phyloP scores from a whole-genome alignment of 1,140 invertebrate species.

The Pinna nobilis region DNA sequence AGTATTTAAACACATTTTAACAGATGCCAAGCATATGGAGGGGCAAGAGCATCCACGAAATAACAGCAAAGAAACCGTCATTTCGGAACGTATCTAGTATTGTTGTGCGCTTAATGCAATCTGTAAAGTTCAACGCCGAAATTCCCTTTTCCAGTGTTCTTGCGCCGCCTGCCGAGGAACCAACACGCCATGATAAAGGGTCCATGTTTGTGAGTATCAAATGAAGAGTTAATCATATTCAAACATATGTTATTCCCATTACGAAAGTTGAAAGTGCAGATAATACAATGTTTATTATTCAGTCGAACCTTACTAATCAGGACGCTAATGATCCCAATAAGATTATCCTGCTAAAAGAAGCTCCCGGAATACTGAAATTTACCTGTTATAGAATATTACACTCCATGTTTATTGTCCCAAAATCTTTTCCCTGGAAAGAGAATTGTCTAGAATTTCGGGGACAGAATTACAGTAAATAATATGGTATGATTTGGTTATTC shows the following conservation, averaged over 20 bases:
- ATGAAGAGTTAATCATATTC: too few species aligned
- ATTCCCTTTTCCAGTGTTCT: constrained; percentile 92
- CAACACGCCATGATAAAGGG: constrained; percentile 23
- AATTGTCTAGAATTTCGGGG: too few species aligned
- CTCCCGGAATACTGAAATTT: too few species aligned
- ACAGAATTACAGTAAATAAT: too few species aligned
- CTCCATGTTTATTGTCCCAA: too few species aligned
- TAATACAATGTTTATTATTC: not conserved
- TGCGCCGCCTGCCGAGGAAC: constrained; percentile 80
- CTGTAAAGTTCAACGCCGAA: constrained; percentile 93
- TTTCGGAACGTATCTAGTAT: constrained; percentile 95
- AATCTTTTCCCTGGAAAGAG: too few species aligned
- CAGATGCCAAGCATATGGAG: constrained; percentile 54
- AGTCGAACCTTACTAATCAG: too few species aligned
- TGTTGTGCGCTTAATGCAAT: constrained; percentile 91
- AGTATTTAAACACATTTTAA: constrained; percentile 6
- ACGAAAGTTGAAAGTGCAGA: not conserved
- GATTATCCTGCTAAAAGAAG: too few species aligned
- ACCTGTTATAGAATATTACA: too few species aligned
- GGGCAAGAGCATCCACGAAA: constrained; percentile 44
- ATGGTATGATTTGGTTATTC: too few species aligned
- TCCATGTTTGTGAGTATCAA: constrained; percentile 73
- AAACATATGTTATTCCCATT: too few species aligned
- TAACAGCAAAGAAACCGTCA: constrained; percentile 82
- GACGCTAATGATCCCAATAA: too few species aligned